Conservation (phyloP, 2,888 invertebrate species). For the Netelia melanura region DNA sequence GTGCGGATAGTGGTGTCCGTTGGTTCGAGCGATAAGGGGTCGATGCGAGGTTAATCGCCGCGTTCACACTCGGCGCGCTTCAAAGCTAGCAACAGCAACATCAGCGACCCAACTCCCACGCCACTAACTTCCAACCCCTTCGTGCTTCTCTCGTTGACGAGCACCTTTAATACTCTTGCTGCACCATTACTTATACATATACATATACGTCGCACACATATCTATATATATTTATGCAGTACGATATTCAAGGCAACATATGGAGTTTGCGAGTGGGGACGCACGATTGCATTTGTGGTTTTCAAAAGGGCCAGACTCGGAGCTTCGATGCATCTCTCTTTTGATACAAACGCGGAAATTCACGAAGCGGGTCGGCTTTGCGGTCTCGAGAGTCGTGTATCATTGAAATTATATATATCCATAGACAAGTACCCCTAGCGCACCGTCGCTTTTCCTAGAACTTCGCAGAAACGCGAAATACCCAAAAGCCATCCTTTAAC, state of each 20-base stretch:
- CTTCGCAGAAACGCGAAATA: not conserved
- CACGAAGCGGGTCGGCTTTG: not conserved
- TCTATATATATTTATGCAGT: not conserved
- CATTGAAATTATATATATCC: not conserved
- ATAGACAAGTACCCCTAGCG: not conserved
- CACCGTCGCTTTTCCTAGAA: not conserved
- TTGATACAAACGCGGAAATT: not conserved
- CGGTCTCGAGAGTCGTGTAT: not conserved
- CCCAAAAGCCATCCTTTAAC: too few species aligned
- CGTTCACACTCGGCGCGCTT: constrained; percentile 78
- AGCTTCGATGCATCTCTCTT: constrained; percentile 1
- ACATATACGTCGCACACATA: not conserved
- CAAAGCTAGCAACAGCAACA: constrained; percentile 72
- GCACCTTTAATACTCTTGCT: constrained; percentile 32
- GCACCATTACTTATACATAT: constrained; percentile 7
- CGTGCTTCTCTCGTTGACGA: constrained; percentile 40
- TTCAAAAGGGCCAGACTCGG: not conserved
- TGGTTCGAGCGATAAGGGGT: constrained; percentile 70
- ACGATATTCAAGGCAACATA: not conserved
- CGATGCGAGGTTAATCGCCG: constrained; percentile 80
- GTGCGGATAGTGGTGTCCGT: constrained; percentile 55
- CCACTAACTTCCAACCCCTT: constrained; percentile 19
- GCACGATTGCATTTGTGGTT: not conserved
- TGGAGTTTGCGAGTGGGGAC: not conserved
- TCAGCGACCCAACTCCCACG: constrained; percentile 38